Conservation (phyloP, 2,888 invertebrate genomes). For the Penaeus monodon region DNA sequence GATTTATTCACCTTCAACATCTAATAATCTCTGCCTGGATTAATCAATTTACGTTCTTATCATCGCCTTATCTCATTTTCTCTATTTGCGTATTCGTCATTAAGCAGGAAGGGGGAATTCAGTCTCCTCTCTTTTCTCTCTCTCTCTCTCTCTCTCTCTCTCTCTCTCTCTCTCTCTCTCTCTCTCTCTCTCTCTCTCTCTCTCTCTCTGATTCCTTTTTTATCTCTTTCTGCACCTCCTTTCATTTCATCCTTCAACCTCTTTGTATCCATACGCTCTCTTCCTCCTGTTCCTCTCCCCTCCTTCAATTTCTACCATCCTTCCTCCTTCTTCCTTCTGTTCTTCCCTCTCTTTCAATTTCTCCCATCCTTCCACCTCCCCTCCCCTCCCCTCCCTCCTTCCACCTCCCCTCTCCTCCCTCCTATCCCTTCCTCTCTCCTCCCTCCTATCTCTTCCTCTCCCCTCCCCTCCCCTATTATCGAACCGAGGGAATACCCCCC, state of each 20-base stretch:
- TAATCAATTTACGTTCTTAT: no score
- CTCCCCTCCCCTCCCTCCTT: neutral
- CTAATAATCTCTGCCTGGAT: no score
- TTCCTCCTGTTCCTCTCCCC: neutral
- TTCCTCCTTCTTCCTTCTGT: neutral
- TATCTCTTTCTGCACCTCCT: neutral
- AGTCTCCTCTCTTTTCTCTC: neutral
- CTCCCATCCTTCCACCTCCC: neutral
- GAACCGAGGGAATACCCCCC: neutral
- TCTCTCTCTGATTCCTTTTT: neutral
- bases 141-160: neutral
- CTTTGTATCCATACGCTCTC: neutral
- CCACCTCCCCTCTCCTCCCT: neutral
- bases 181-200: slow-evolving; percentile 9
- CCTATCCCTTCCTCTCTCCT: neutral
- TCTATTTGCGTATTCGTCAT: neutral
- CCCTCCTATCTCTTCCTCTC: neutral
- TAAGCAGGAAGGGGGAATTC: neutral
- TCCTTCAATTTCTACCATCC: neutral
- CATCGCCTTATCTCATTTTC: no score
- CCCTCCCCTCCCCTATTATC: neutral
- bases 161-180: slow-evolving; percentile 1
- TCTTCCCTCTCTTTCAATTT: neutral
- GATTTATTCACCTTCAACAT: no score
- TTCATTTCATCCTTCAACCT: neutral